A percentile compares a stretch with the other conserved stretches of the same genome.
phyloP scores from a whole-genome alignment of 1,140 invertebrate species.

The Ditylenchus dipsaci region DNA sequence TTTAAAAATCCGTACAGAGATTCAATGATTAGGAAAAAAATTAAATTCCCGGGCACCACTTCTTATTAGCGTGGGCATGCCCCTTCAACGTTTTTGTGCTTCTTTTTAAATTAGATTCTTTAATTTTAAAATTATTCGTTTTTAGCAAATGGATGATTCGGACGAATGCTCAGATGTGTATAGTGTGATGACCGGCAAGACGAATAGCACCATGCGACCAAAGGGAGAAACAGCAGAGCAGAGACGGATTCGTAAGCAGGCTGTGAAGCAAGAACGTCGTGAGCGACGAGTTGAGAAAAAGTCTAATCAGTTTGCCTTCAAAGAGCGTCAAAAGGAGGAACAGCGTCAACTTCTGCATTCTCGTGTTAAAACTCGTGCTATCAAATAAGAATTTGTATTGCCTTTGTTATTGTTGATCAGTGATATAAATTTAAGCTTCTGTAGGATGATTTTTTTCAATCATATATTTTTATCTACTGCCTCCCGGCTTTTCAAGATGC shows the following conservation, averaged over 20 bases:
- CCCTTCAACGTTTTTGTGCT: no score
- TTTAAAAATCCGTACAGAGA: no score
- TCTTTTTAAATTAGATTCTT: neutral
- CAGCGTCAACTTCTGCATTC: conserved; percentile 12
- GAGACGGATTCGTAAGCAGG: conserved; percentile 63
- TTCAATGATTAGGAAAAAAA: no score
- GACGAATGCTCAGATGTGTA: conserved; percentile 66
- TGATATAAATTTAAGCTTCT: no score
- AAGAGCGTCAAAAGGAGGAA: conserved; percentile 73
- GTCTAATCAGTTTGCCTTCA: conserved; percentile 76
- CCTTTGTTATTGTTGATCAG: neutral
- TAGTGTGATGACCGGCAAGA: conserved; percentile 5
- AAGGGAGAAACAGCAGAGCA: conserved; percentile 79
- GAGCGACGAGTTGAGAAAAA: conserved; percentile 81
- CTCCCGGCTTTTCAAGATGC: no score
- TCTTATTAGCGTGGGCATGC: no score
- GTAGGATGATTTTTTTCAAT: no score
- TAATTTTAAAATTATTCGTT: conserved; percentile 5
- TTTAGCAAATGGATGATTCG: conserved; percentile 22
- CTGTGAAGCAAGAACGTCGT: conserved; percentile 39
- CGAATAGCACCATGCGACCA: conserved; percentile 61
- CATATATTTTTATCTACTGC: no score
- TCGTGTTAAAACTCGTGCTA: conserved; percentile 2
- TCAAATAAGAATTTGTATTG: neutral
- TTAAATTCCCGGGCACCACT: no score